phyloP scores from a whole-genome alignment of 2,888 invertebrate species.

The Erebia ligea region DNA sequence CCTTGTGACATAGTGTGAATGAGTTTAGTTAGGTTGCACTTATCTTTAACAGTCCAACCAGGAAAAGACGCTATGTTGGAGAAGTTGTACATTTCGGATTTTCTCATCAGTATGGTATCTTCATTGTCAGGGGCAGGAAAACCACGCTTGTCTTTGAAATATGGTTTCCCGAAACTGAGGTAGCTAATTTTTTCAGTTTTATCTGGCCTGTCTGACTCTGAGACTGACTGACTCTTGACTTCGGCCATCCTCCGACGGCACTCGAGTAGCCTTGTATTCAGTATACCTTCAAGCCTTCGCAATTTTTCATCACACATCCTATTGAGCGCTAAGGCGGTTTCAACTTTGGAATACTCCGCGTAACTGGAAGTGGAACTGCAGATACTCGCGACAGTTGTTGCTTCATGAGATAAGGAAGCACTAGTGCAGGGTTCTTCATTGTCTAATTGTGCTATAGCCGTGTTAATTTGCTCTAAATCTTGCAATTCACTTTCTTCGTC shows the following conservation, averaged over 20 bases:
- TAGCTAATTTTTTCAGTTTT: constrained; percentile 52
- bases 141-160: constrained; percentile 85
- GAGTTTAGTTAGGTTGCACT: constrained; percentile 74
- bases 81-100: constrained; percentile 70
- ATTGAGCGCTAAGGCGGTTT: constrained; percentile 63
- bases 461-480: constrained; percentile 51
- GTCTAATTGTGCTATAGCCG: constrained; percentile 43
- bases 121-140: constrained; percentile 83
- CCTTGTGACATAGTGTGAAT: constrained; percentile 68
- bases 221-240: constrained; percentile 43
- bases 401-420: constrained; percentile 34
- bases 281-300: constrained; percentile 56
- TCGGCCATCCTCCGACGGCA: constrained; percentile 59
- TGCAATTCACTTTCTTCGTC: constrained; percentile 53
- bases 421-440: constrained; percentile 45
- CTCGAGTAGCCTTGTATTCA: constrained; percentile 56
- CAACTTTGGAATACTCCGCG: constrained; percentile 50
- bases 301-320: constrained; percentile 63
- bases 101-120: constrained; percentile 77
- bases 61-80: constrained; percentile 68
- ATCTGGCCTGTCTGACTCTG: constrained; percentile 43
- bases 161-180: constrained; percentile 82
- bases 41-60: constrained; percentile 84
- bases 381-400: constrained; percentile 26
- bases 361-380: constrained; percentile 30